Evolutionary conservation across 2,888 invertebrate genomes (phyloP), one percentile per base, ranked within the genome.

Genomic region (Aethes cnicana): DNA sequence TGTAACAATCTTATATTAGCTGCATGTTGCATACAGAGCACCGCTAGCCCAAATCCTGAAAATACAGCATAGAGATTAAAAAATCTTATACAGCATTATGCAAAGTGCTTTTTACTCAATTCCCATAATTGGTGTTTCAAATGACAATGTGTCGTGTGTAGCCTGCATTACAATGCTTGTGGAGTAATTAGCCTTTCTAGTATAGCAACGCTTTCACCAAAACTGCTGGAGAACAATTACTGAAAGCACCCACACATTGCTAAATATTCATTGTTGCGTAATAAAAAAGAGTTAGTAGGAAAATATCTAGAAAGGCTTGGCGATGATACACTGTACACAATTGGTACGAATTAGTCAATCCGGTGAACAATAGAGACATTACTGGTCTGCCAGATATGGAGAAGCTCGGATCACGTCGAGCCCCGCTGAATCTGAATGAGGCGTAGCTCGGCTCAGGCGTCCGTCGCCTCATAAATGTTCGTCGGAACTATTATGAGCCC

Each of bases 291-390:
- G 4, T 21, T 17, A n/a, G 23, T 32, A 25, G 25, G 17, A 17
- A 30, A 14, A 37, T 7, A 35, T 30, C 11, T 42, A 23, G 21
- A 50, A 28, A 35, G 5, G 37, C 21, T 35, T 11, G 17, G 23
- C 4, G 43, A 43, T 30, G 49, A 30, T 12, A 49, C 20, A 14
- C 4, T 23, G 8, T 17, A 17, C 43, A 61, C 69, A 68, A 68
- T 68, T 71, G 72, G 74, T 61, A 63, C 63, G 70, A 69, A 77
- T 81, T 74, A 78, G 68, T 77, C 74, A 77, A 77, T 72, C 68
- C 62, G 67, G 76, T 74, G 69, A 80, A 87, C 88, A 89, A 88
- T 87, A 74, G 82, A 81, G 74, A 85, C 85, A 85, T 87, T 85
- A 85, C 71, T 67, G 74, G 69, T 69, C 75, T 66, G 62, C 80